phyloP scores from a whole-genome alignment of 1,140 invertebrate species.

The Drosophila pruinosa region DNA sequence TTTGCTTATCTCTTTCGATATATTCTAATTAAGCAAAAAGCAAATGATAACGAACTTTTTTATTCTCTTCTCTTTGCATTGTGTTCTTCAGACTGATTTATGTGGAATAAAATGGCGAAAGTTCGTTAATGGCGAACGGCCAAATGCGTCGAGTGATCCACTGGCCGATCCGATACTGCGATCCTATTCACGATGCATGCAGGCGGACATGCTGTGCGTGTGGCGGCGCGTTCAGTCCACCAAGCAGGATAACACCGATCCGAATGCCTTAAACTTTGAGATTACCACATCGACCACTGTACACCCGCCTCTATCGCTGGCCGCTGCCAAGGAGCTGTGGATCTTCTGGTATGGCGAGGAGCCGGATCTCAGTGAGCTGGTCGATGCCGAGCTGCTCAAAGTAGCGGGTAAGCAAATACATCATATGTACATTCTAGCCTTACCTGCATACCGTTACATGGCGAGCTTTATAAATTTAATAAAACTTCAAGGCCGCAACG shows the following conservation, averaged over 20 bases:
- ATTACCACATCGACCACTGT: slow-evolving; percentile 81
- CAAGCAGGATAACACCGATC: slow-evolving; percentile 79
- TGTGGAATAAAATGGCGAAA: slow-evolving; percentile 99
- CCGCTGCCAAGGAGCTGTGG: slow-evolving; percentile 97
- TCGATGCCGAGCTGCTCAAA: slow-evolving; percentile 90
- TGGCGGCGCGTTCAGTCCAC: slow-evolving; percentile 93
- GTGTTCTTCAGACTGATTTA: slow-evolving; percentile 94
- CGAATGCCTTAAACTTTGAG: slow-evolving; percentile 79
- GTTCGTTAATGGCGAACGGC: slow-evolving; percentile 89
- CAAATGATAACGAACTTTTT: slow-evolving; percentile 10
- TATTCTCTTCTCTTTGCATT: not conserved
- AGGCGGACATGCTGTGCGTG: slow-evolving; percentile 96
- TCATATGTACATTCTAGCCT: no score
- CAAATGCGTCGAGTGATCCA: slow-evolving; percentile 86
- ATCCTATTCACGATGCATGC: slow-evolving; percentile 96
- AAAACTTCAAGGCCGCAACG: slow-evolving; percentile 59
- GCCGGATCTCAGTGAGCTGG: slow-evolving; percentile 92
- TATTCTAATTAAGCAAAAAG: not conserved
- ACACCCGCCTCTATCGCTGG: slow-evolving; percentile 88
- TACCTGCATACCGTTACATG: slow-evolving; percentile 22
- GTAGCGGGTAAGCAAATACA: slow-evolving; percentile 86
- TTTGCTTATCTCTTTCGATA: slow-evolving; percentile 10
- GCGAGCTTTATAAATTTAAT: slow-evolving; percentile 48
- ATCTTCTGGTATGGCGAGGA: slow-evolving; percentile 99
- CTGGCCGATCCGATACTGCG: slow-evolving; percentile 96